Percentiles rank a stretch among this genome's conserved stretches.
Evolutionary conservation across 2,888 invertebrate genomes (phyloP).

Genomic region (Himalopsyche tibetana): DNA sequence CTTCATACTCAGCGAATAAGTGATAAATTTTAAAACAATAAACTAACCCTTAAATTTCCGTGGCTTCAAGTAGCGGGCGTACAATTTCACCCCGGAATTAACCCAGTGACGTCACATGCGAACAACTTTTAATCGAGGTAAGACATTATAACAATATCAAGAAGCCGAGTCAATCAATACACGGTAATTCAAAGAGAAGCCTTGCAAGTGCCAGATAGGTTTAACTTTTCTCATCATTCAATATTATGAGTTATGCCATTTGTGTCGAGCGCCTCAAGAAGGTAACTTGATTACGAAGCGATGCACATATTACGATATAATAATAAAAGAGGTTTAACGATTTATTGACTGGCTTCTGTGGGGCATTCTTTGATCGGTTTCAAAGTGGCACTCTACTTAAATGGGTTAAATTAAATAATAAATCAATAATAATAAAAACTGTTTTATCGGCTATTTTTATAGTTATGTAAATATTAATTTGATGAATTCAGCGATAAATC

Average conservation of each 20-base stretch:
- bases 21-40: too few relatives aligned
- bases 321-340: conserved; percentile 41
- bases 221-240: conserved; percentile 51
- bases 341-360: conserved; percentile 46
- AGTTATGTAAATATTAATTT: too few relatives aligned
- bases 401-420: too few relatives aligned
- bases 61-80: background rate
- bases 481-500: too few relatives aligned
- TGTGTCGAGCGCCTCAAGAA: background rate
- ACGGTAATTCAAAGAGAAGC: conserved; percentile 18
- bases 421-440: too few relatives aligned
- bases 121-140: conserved; percentile 18
- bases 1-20: too few relatives aligned
- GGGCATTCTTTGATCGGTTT: background rate
- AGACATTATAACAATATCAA: conserved; percentile 16
- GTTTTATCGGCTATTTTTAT: too few relatives aligned
- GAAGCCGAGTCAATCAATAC: conserved; percentile 38
- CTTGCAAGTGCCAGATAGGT: conserved; percentile 7
- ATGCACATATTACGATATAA: background rate
- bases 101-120: conserved; percentile 4
- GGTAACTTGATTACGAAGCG: conserved; percentile 23
- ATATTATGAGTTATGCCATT: conserved; percentile 56
- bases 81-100: background rate
- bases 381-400: too few relatives aligned
- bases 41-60: background rate